These are phyloP conservation scores for Alosa alosa DNA, from an alignment of 2,113 vertebrate species.

Conservation along the genomic window DNA sequence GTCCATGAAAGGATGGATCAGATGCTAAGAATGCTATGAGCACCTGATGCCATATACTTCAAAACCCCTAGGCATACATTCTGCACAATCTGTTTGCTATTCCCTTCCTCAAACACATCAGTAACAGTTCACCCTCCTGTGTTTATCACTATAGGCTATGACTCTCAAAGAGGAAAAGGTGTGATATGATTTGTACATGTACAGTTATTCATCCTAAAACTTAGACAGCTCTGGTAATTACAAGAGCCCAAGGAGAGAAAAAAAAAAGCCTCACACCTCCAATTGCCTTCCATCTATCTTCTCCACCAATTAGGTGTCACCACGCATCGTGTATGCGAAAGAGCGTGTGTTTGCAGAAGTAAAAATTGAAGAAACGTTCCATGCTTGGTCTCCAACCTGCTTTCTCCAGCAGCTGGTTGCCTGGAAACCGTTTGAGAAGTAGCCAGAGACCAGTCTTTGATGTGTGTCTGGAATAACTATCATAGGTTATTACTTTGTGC, in stretches of 20 bases:
- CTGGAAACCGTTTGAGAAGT: conserved; percentile 60
- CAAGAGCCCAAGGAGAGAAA: neutral
- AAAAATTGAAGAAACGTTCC: neutral
- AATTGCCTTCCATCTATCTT: neutral
- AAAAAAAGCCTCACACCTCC: neutral
- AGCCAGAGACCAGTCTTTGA: neutral
- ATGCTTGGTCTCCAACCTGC: conserved; percentile 24
- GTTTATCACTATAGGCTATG: neutral
- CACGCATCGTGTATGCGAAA: neutral
- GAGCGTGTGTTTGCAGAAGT: neutral
- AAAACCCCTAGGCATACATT: too few relatives aligned
- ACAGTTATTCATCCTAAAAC: neutral
- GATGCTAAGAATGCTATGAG: too few relatives aligned
- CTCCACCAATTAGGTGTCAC: neutral
- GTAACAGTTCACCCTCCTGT: neutral
- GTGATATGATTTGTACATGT: neutral
- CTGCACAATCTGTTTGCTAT: too few relatives aligned
- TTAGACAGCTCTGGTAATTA: neutral
- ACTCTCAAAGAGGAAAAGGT: neutral
- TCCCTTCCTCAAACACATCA: too few relatives aligned
- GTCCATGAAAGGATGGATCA: conserved; percentile 71
- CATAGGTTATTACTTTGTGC: neutral
- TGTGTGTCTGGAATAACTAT: neutral
- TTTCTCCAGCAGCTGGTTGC: conserved; percentile 62
- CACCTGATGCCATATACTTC: too few relatives aligned